Conservation (phyloP, 2,888 invertebrate species). For the Pelosia muscerda region DNA sequence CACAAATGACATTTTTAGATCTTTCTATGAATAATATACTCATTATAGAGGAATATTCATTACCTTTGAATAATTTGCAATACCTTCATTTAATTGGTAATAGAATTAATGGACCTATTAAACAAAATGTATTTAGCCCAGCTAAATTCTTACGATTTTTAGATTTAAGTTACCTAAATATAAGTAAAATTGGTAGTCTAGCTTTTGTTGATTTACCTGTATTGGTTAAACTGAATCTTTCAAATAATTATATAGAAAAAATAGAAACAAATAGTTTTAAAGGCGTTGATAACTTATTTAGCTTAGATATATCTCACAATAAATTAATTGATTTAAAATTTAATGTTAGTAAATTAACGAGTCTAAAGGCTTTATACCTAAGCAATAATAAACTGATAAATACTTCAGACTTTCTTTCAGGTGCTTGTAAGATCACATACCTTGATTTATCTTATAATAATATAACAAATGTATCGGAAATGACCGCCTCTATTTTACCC, state of each 20-base stretch:
- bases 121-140: conserved; percentile 66
- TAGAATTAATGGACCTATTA: conserved; percentile 59
- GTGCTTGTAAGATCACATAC: conserved; percentile 56
- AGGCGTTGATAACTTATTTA: conserved; percentile 68
- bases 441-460: conserved; percentile 69
- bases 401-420: conserved; percentile 56
- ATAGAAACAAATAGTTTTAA: conserved; percentile 68
- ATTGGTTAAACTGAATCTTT: conserved; percentile 71
- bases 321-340: conserved; percentile 58
- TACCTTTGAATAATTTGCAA: conserved; percentile 72
- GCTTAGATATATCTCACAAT: conserved; percentile 74
- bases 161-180: conserved; percentile 68
- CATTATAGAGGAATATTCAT: conserved; percentile 61
- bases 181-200: conserved; percentile 62
- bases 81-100: conserved; percentile 68
- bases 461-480: conserved; percentile 52
- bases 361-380: conserved; percentile 69
- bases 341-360: conserved; percentile 54
- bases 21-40: conserved; percentile 70
- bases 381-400: conserved; percentile 66
- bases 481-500: conserved; percentile 53
- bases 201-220: conserved; percentile 70
- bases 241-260: conserved; percentile 66
- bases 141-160: conserved; percentile 69
- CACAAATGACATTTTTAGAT: conserved; percentile 63